These are phyloP conservation scores for Capreolus pygargus DNA, from an alignment of 2,113 vertebrate species.

Conservation along the genomic window DNA sequence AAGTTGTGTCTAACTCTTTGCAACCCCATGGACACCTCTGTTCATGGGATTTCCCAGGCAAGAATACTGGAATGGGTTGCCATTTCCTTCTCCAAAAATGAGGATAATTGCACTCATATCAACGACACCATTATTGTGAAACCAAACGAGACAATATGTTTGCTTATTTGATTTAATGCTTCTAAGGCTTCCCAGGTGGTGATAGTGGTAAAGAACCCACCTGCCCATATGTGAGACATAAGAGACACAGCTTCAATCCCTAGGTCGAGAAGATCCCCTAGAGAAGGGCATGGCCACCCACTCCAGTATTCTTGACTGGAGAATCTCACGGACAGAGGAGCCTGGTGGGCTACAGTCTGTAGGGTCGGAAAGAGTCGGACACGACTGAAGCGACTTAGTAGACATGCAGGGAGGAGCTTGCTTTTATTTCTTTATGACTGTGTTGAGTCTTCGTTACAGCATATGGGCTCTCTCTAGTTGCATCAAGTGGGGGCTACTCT, in stretches of 20 bases:
- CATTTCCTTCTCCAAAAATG: not conserved
- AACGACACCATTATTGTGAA: not conserved
- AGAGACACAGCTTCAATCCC: not conserved
- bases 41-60: not conserved
- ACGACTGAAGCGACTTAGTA: not conserved
- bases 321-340: not conserved
- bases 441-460: not conserved
- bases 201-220: not conserved
- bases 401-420: not conserved
- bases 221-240: not conserved
- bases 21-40: not conserved
- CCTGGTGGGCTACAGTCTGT: not conserved
- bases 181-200: not conserved
- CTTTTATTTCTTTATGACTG: not conserved
- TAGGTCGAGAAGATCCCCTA: not conserved
- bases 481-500: not conserved
- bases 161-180: not conserved
- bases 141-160: not conserved
- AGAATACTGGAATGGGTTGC: not conserved
- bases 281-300: not conserved
- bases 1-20: not conserved
- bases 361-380: not conserved
- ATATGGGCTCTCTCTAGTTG: not conserved
- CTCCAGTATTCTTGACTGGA: not conserved
- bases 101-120: not conserved